Percentiles rank a stretch among this genome's conserved stretches.
These are phyloP conservation scores for Lepidurus couesii DNA, from an alignment of 1,140 invertebrate species.

Conservation along the genomic window DNA sequence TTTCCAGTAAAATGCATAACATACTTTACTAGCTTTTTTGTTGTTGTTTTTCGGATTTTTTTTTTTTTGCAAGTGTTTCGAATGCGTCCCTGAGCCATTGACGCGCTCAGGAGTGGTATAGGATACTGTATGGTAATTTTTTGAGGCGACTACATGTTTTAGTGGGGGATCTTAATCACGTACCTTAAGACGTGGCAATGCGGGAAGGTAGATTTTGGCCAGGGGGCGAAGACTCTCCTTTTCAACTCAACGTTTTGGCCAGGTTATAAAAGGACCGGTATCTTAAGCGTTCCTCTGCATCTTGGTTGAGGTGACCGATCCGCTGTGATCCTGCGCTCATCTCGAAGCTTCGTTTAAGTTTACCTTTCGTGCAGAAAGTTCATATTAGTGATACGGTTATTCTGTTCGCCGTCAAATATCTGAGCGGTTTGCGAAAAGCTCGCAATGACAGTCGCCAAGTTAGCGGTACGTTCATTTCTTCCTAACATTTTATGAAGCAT, in stretches of 20 bases:
- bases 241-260: background rate
- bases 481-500: too few relatives aligned
- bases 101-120: background rate
- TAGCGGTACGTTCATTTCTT: background rate
- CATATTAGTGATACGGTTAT: background rate
- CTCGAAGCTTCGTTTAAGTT: background rate
- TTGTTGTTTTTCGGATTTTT: background rate
- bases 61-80: background rate
- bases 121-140: background rate
- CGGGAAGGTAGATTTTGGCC: background rate
- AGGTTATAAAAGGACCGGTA: conserved; percentile 16
- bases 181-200: background rate
- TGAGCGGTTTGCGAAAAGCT: background rate
- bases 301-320: conserved; percentile 16
- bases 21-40: background rate
- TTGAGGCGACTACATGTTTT: background rate
- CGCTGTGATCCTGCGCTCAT: background rate
- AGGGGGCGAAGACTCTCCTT: conserved; percentile 8
- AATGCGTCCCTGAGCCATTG: conserved; percentile 12
- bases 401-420: background rate
- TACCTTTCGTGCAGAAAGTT: background rate
- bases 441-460: background rate
- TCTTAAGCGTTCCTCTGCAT: background rate
- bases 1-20: background rate
- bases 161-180: conserved; percentile 10